Evolutionary conservation across 2,797 vertebrate genomes (phyloP).

Genomic region (Sternarchorhynchus goeldii): DNA sequence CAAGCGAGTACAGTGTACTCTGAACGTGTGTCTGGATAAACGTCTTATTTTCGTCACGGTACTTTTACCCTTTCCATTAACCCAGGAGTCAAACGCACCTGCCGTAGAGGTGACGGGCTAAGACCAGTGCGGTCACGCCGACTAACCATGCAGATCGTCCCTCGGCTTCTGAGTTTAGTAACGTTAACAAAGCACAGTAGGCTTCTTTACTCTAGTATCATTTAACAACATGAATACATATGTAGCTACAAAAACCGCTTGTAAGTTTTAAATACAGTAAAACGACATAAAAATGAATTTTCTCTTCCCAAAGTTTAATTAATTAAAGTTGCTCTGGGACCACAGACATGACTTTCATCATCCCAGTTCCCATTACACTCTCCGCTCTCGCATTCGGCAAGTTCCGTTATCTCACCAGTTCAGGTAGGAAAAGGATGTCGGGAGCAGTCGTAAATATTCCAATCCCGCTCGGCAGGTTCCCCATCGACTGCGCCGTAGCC

Average conservation of each 20-base stretch:
- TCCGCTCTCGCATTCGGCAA: neutral
- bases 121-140: conserved; percentile 20
- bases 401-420: conserved; percentile 77
- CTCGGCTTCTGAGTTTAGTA: no score
- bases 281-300: no score
- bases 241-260: no score
- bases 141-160: neutral
- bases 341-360: neutral
- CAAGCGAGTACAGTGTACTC: no score
- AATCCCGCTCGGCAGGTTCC: conserved; percentile 78
- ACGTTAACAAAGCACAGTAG: no score
- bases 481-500: conserved; percentile 65
- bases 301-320: neutral
- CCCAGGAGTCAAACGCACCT: conserved; percentile 24
- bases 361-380: neutral
- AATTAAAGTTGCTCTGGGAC: neutral
- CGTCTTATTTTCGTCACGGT: no score
- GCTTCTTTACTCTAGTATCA: no score
- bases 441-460: conserved; percentile 76
- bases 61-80: conserved; percentile 19
- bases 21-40: no score
- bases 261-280: no score
- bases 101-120: conserved; percentile 24
- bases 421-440: conserved; percentile 81
- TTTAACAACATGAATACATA: no score